Evolutionary conservation across 2,113 vertebrate species (phyloP), one percentile per base, ranked within the genome.

Genomic region (Nothocercus julius): DNA sequence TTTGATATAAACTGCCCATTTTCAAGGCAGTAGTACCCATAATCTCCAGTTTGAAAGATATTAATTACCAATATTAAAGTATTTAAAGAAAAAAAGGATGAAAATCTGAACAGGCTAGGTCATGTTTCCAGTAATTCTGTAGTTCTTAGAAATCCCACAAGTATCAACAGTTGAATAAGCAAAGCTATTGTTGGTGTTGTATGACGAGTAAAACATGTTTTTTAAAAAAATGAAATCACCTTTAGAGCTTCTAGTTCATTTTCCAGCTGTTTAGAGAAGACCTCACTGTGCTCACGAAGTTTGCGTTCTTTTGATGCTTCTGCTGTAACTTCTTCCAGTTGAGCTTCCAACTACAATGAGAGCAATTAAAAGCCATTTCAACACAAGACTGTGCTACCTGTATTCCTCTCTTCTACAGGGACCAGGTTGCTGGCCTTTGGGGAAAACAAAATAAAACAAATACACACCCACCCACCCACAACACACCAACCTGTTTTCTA

Each of bases 241-340:
- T 99, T 99, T 64, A 99, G 97, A 45, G 98, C 95, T 96, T 99
- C 98, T 30, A 99, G 98, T 97, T 99, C 99, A 17, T 96, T 95
- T 97, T 99, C 99, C 96, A 99, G 95, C 92, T 99, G 99, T 95
- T 98, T 99, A 97, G 98, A 98, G 97, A 99, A 99, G 77, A 85
- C 97, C 86, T 99, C 99, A 5, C 99, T 99, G 97, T 99, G 99
- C 86, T 99, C 99, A 6, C 99, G 97, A 70, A 99, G 98, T 96
- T 99, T 99, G 87, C 98, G 98, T 92, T 99, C 99, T 95, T 99
- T 99, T 8, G 98, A 99, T 27, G 98, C 99, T 97, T 99, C 99
- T 1, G 99, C 98, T 28, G 96, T 82, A 0, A 97, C 97, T 15
- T 99, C 99, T 82, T 99, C 99, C 67, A 99, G 98, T 95, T 98